Evolutionary conservation across 2,888 invertebrate species (phyloP), one percentile per base, ranked within the genome.

Genomic region (Drosophila birchii): DNA sequence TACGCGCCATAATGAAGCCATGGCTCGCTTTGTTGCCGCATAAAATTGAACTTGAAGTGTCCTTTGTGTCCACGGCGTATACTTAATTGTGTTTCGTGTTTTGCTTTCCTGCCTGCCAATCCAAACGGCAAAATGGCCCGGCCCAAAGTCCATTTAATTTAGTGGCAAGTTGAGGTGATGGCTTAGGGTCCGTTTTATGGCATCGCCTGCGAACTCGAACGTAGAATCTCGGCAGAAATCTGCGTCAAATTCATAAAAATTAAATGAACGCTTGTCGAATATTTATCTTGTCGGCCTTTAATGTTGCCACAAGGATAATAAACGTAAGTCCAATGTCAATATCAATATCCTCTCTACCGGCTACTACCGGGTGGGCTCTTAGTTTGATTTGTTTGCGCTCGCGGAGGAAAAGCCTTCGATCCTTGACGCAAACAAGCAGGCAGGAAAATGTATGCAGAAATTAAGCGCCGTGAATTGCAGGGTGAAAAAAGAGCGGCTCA

Each of bases 41-140:
- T 81, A 61, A 77, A 87, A 77, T 78, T 78, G 74, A 74, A 78
- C 67, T 75, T 71, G 49, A 77, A 85, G 72, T 64, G 75, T 70
- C 78, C 77, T 86, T 78, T 83, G 84, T 75, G 62, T 41, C 73
- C 73, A 72, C 66, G 71, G 36, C 11, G 36, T 7, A 16, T 54
- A 81, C 69, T 79, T 87, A 85, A 84, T 87, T 87, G 80, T 79
- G 71, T 71, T 78, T 20, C 71, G 77, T 80, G 67, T 79, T 82
- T 47, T 78, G 67, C 45, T 56, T 56, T 55, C 38, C 47, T 11
- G 56, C 34, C 38, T 44, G 56, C 34, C 74, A 59, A 78, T 78
- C 73, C 69, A 61, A 61, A 56, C 16, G 60, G 23, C 57, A 3
- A 74, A 87, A 85, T 73, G 73, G 80, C 62, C 60, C 45, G 44